Percentiles rank a stretch among this genome's conserved stretches.
phyloP scores from a whole-genome alignment of 2,888 invertebrate species.

The Eurytoma californica region DNA sequence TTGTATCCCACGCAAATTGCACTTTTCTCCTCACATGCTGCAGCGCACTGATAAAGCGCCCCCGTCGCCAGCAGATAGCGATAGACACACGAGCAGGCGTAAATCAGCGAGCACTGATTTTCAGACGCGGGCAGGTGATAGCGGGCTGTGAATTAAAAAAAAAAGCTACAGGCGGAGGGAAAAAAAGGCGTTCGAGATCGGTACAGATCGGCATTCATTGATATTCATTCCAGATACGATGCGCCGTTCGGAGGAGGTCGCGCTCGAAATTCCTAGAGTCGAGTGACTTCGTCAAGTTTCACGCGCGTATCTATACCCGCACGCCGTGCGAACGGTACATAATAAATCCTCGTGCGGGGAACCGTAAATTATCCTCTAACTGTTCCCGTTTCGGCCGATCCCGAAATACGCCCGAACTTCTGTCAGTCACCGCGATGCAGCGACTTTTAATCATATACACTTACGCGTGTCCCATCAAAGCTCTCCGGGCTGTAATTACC shows the following conservation, averaged over 20 bases:
- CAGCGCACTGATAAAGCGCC: too few relatives aligned
- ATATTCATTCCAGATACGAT: slow-evolving; percentile 38
- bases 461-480: neutral
- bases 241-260: slow-evolving; percentile 21
- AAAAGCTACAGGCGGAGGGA: neutral
- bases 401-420: slow-evolving; percentile 19
- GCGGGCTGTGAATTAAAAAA: neutral
- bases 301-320: neutral
- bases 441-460: neutral
- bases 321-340: slow-evolving; percentile 25
- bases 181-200: neutral
- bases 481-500: too few relatives aligned
- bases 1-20: too few relatives aligned
- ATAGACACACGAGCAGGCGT: too few relatives aligned
- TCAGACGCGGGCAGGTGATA: neutral
- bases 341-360: slow-evolving; percentile 33
- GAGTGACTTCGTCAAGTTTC: slow-evolving; percentile 33
- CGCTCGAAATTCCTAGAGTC: slow-evolving; percentile 43
- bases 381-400: slow-evolving; percentile 16
- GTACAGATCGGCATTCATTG: slow-evolving; percentile 26
- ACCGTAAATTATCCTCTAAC: slow-evolving; percentile 45
- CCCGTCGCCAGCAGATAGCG: too few relatives aligned
- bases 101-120: neutral
- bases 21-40: too few relatives aligned
- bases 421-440: neutral